These are phyloP conservation scores for Ptilodon capucinus DNA, from an alignment of 2,888 invertebrate genomes.

Conservation along the genomic window DNA sequence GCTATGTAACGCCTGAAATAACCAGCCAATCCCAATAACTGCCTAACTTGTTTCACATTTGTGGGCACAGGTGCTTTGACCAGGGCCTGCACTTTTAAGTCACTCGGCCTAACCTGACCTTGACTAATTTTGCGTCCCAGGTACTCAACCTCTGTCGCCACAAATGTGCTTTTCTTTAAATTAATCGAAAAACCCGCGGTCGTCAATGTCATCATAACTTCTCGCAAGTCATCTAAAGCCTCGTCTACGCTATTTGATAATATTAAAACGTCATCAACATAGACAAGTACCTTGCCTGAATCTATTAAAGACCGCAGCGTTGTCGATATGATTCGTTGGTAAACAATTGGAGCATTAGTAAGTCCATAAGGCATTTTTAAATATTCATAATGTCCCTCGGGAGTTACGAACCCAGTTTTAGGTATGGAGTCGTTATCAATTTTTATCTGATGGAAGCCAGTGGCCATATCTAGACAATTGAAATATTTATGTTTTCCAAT, in stretches of 20 bases:
- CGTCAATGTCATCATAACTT: neutral
- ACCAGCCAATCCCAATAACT: conserved; percentile 5
- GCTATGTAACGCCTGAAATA: conserved; percentile 3
- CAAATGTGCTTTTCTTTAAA: conserved; percentile 5
- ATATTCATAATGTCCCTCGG: conserved; percentile 21
- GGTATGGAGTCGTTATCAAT: conserved; percentile 12
- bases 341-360: conserved; percentile 20
- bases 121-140: neutral
- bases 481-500: conserved; percentile 20
- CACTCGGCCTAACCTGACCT: conserved; percentile 4
- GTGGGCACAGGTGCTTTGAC: conserved; percentile 1
- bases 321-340: conserved; percentile 16
- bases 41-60: conserved; percentile 4
- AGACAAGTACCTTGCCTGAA: conserved; percentile 5
- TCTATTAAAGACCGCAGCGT: neutral
- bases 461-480: conserved; percentile 21
- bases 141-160: conserved; percentile 1
- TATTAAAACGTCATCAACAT: conserved; percentile 6
- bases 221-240: neutral
- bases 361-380: conserved; percentile 25
- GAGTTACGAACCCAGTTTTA: conserved; percentile 19
- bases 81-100: neutral
- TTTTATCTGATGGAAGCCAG: conserved; percentile 19
- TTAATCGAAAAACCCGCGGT: conserved; percentile 3
- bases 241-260: neutral